Evolutionary conservation across 2,797 vertebrate species (phyloP), one percentile per base, ranked within the genome.

Genomic region (Chiroxiphia lanceolata): DNA sequence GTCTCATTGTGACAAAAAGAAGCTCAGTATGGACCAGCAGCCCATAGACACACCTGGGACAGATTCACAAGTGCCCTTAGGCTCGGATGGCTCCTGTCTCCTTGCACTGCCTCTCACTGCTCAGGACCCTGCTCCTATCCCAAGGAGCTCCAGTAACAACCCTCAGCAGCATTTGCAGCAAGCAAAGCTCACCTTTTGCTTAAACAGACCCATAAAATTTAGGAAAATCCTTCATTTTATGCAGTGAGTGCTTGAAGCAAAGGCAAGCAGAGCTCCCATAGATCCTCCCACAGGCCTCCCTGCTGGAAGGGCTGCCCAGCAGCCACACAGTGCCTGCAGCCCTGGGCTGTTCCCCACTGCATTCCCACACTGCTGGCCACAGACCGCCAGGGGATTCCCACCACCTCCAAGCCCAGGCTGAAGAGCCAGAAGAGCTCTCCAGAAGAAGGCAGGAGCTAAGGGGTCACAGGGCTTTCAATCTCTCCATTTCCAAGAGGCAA

Each of bases 311-410:
- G 53, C 38, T 33, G 48, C 53, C 33, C 53, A 59, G 67, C 27
- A 87, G 60, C 42, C n/a, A 34, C 4, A 22, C 0, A 0, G 71
- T 57, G 38, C 67, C 51, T 11, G 4, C 59, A 80, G 68, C 14
- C 13, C 75, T 0, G 1, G 51, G 34, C 60, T 74, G 23, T 1
- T 59, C 45, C 38, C 15, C 4, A 1, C 23, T 57, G 64, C n/a
- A 40, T 38, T 27, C 40, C 34, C 59, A 44, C 0, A 4, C 45
- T 5, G 3, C 76, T 3, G 1, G 25, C 34, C 0, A 0, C 6
- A 5, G 20, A 33, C 42, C 1, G 2, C 60, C 60, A 42, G 21
- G 15, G 65, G 4, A 69, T 6, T 40, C 47, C 50, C 9, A 36
- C 9, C 3, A 2, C 33, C 44, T 47, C 50, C 67, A 61, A 36